Percentiles rank a stretch among this genome's conserved stretches.
phyloP scores from a whole-genome alignment of 1,140 invertebrate species.

The Eueides isabella region DNA sequence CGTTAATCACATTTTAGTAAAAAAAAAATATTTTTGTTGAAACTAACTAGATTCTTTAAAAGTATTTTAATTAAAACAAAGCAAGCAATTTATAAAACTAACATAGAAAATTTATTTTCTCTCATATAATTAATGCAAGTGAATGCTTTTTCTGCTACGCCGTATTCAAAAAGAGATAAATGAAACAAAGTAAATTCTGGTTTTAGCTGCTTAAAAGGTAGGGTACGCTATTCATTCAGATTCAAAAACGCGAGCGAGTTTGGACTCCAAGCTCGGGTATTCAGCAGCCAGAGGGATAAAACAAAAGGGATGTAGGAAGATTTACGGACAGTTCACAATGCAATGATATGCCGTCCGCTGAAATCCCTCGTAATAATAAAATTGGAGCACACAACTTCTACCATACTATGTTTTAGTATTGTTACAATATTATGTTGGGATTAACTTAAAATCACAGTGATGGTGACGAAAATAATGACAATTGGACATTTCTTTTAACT shows the following conservation, averaged over 20 bases:
- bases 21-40: too few relatives aligned
- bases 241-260: slow-evolving; percentile 34
- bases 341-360: slow-evolving; percentile 24
- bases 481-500: too few relatives aligned
- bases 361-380: slow-evolving; percentile 15
- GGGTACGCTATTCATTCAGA: slow-evolving; percentile 29
- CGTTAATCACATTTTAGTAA: too few relatives aligned
- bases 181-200: slow-evolving; percentile 19
- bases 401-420: not conserved
- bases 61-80: not conserved
- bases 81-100: not conserved
- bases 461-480: not conserved
- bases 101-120: not conserved
- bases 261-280: slow-evolving; percentile 31
- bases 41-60: not conserved
- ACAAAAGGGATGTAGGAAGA: slow-evolving; percentile 36
- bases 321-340: slow-evolving; percentile 35
- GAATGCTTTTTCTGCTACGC: slow-evolving; percentile 11
- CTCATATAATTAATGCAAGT: slow-evolving; percentile 3
- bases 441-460: not conserved
- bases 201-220: slow-evolving; percentile 30
- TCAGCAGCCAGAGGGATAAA: slow-evolving; percentile 33
- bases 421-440: not conserved
- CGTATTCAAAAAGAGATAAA: slow-evolving; percentile 17
- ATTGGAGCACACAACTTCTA: slow-evolving; percentile 9